phyloP scores from a whole-genome alignment of 92 coral and sea anemone genomes.

The Heliopora coerulea region DNA sequence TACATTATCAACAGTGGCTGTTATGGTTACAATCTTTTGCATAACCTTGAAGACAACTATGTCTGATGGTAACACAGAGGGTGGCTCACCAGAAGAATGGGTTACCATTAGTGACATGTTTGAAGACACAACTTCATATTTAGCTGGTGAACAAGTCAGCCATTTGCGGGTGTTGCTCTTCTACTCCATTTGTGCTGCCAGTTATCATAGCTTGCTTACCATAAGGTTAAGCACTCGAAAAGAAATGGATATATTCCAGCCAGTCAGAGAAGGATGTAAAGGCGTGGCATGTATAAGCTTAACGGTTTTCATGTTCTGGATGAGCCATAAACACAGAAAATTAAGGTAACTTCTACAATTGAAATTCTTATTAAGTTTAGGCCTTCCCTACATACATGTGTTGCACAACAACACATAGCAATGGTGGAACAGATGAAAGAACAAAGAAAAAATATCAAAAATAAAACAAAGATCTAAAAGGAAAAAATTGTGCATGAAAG shows the following conservation, averaged over 20 bases:
- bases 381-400: too few relatives aligned
- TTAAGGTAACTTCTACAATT: slow-evolving; percentile 43
- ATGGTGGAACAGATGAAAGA: too few relatives aligned
- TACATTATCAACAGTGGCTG: slow-evolving; percentile 3
- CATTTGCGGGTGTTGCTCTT: slow-evolving; percentile 55
- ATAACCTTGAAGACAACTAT: slow-evolving; percentile 2
- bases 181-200: slow-evolving; percentile 55
- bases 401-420: too few relatives aligned
- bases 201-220: slow-evolving; percentile 57
- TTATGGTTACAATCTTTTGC: not conserved
- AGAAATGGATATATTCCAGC: slow-evolving; percentile 19
- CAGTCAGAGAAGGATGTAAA: slow-evolving; percentile 52
- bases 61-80: slow-evolving; percentile 4
- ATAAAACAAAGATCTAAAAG: too few relatives aligned
- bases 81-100: not conserved
- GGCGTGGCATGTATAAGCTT: slow-evolving; percentile 53
- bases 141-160: slow-evolving; percentile 50
- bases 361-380: not conserved
- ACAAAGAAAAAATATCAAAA: too few relatives aligned
- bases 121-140: slow-evolving; percentile 47
- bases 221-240: slow-evolving; percentile 40
- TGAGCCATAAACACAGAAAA: slow-evolving; percentile 53
- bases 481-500: too few relatives aligned
- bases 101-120: slow-evolving; percentile 9
- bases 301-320: slow-evolving; percentile 60